Base-by-base conservation (phyloP, 2,888 invertebrate genomes). In the Drosophila vallismaia region DNA sequence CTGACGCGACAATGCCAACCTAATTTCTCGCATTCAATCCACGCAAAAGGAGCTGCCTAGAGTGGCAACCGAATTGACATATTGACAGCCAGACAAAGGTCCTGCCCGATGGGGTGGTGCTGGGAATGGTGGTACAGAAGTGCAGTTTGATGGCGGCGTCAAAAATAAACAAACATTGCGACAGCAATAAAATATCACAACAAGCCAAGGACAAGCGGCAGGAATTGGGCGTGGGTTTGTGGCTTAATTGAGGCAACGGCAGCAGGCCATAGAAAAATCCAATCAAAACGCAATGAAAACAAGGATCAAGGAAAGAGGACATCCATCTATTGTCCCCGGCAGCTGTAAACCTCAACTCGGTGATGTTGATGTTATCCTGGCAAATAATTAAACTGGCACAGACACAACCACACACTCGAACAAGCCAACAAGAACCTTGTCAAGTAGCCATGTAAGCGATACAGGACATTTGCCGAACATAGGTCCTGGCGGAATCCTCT, bases 91-190 rank as follows among this genome's bases (percentile, higher is more conserved):
- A 38, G 55, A 86, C 85, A 84, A 82, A 70, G 83, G 70, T 71
- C 54, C 63, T 45, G 19, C 63, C 63, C 6, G 53, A 60, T 19
- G 44, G 44, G 44, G 44, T 44, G 44, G 24, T 44, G 40, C 8
- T 9, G 12, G 28, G 8, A 2, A 28, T 8, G 29, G 59, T 24
- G 28, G 45, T 19, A 29, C 59, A 68, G 72, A 73, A 75, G 44
- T 85, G 88, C 86, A 81, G 77, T 73, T 73, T 66, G 70, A 68
- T 56, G 66, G 52, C 64, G 56, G 62, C 56, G 69, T 79, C 80
- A 83, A 78, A 88, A 86, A 86, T 76, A 88, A 71, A 78, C 83
- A 88, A 86, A 84, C 76, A 84, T 88, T 88, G 86, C 86, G 84
- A 83, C 79, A 75, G 79, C 79, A 83, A 82, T 82, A 83, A 83